Conservation (phyloP, 2,797 vertebrate genomes). For the Halcyon badia region DNA sequence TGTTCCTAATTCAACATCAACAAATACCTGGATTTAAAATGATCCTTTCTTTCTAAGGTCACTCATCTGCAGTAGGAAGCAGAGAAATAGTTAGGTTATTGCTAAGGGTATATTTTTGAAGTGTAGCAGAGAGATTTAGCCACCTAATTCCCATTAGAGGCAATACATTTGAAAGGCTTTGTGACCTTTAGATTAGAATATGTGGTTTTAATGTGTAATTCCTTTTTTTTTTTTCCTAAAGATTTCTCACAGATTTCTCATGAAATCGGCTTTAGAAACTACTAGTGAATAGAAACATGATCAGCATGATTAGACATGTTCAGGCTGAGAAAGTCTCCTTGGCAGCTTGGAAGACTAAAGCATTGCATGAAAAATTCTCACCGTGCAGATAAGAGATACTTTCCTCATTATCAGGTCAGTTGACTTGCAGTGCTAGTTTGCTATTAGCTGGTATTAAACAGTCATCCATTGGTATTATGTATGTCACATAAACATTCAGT, state of each 20-base stretch:
- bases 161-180: not conserved
- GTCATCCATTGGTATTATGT: not conserved
- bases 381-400: not conserved
- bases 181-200: not conserved
- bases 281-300: not conserved
- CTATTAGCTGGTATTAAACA: not conserved
- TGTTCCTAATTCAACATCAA: conserved; percentile 13
- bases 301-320: not conserved
- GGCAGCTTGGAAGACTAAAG: not conserved
- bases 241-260: not conserved
- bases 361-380: not conserved
- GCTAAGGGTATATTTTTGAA: not conserved
- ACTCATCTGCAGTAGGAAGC: not conserved
- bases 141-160: not conserved
- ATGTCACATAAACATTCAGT: not conserved
- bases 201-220: not conserved
- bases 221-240: not conserved
- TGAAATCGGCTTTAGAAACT: not conserved
- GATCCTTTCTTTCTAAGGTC: not conserved
- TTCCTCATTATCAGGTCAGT: not conserved
- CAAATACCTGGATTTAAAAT: conserved; percentile 20
- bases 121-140: not conserved
- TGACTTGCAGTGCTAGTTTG: not conserved
- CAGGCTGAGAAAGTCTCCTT: not conserved
- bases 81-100: not conserved